These are phyloP conservation scores for Orthosia cruda DNA, from an alignment of 2,888 invertebrate genomes.

Conservation along the genomic window DNA sequence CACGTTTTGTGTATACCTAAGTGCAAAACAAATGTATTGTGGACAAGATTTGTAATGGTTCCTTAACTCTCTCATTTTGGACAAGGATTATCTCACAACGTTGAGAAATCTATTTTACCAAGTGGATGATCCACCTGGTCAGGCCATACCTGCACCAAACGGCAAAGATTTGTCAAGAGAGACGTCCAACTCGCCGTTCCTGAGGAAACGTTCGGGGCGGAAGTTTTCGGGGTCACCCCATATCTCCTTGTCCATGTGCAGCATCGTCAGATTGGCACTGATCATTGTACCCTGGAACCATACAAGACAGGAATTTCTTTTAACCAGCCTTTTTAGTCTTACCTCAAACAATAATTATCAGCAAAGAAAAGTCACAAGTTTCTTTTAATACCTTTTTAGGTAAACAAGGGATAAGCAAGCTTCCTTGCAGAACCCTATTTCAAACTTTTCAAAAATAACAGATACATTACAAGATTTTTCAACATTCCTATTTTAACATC, in stretches of 20 bases:
- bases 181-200: slow-evolving; percentile 89
- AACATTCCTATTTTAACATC: background rate
- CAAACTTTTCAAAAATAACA: background rate
- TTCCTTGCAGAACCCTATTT: too few relatives aligned
- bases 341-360: too few relatives aligned
- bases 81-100: too few relatives aligned
- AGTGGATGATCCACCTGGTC: too few relatives aligned
- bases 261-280: slow-evolving; percentile 89
- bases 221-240: slow-evolving; percentile 94
- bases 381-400: too few relatives aligned
- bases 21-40: background rate
- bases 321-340: too few relatives aligned
- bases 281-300: slow-evolving; percentile 90
- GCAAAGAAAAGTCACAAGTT: too few relatives aligned
- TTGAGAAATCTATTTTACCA: background rate
- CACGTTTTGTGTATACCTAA: background rate
- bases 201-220: slow-evolving; percentile 93
- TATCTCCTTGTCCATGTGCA: slow-evolving; percentile 91
- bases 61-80: background rate
- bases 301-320: too few relatives aligned
- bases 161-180: slow-evolving; percentile 92
- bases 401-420: too few relatives aligned
- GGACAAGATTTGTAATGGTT: background rate
- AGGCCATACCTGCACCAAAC: slow-evolving; percentile 93
- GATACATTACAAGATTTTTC: background rate